Percentiles rank a stretch among this genome's conserved stretches.
phyloP scores from a whole-genome alignment of 2,888 invertebrate species.

The Belgica antarctica region DNA sequence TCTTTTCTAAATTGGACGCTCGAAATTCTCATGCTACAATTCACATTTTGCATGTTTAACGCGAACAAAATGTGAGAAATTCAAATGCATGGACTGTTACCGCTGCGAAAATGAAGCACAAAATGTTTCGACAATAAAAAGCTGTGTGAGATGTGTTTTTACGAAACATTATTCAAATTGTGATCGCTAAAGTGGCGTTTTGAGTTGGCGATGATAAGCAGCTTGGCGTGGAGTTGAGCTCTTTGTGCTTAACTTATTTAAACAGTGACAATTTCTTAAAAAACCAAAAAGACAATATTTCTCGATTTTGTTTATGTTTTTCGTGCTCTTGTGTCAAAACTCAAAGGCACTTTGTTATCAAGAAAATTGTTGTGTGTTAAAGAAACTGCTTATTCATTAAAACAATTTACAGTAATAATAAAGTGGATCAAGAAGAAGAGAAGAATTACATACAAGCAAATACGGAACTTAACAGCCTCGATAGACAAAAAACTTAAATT shows the following conservation, averaged over 20 bases:
- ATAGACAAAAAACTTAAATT: no score
- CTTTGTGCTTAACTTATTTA: not conserved
- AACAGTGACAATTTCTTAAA: not conserved
- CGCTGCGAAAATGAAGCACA: not conserved
- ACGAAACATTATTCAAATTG: not conserved
- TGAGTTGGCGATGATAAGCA: not conserved
- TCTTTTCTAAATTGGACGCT: slow-evolving; percentile 15
- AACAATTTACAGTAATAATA: no score
- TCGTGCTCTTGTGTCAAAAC: no score
- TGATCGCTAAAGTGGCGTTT: not conserved
- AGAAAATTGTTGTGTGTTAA: no score
- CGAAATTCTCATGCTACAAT: not conserved
- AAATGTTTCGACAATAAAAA: not conserved
- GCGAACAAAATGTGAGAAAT: not conserved
- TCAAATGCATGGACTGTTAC: slow-evolving; percentile 5
- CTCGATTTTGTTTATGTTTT: not conserved
- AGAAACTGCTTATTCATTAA: no score
- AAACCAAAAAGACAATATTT: not conserved
- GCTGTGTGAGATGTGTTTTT: not conserved
- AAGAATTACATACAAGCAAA: no score
- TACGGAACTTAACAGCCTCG: no score
- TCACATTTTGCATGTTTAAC: not conserved
- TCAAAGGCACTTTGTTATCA: no score
- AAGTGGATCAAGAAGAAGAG: no score
- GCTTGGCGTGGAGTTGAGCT: not conserved